phyloP scores from a whole-genome alignment of 2,888 invertebrate species.

The Lagria hirta region DNA sequence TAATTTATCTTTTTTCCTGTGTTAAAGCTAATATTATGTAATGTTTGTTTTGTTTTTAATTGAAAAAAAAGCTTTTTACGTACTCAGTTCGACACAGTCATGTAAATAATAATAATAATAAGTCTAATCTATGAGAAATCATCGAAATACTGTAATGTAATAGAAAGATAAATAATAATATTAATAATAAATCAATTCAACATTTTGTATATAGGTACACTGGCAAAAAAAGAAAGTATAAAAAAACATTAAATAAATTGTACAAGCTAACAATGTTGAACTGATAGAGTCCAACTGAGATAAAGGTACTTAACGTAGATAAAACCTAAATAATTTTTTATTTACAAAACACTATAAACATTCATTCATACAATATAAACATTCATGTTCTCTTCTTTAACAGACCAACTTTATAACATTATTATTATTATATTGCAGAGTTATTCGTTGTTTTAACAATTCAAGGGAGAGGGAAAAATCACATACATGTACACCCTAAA shows the following conservation, averaged over 20 bases:
- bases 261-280: conserved; percentile 46
- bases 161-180: conserved; percentile 34
- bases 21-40: conserved; percentile 41
- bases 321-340: conserved; percentile 40
- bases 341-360: conserved; percentile 43
- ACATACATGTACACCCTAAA: conserved; percentile 39
- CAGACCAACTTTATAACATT: too few species aligned
- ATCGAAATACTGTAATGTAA: conserved; percentile 48
- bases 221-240: conserved; percentile 32
- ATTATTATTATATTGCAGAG: conserved; percentile 38
- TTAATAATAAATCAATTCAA: conserved; percentile 35
- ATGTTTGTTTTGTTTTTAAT: conserved; percentile 29
- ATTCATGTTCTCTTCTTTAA: conserved; percentile 39
- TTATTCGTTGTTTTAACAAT: conserved; percentile 43
- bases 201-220: conserved; percentile 40
- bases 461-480: conserved; percentile 32
- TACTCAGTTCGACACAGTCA: conserved; percentile 36
- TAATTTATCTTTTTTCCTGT: conserved; percentile 26
- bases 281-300: conserved; percentile 37
- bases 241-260: conserved; percentile 47
- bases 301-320: conserved; percentile 45
- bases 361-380: conserved; percentile 39
- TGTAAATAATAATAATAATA: conserved; percentile 16
- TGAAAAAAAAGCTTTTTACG: conserved; percentile 23
- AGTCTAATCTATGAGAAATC: conserved; percentile 32